These are phyloP conservation scores for Amazona ochrocephala DNA, from an alignment of 2,797 vertebrate genomes.

Conservation along the genomic window DNA sequence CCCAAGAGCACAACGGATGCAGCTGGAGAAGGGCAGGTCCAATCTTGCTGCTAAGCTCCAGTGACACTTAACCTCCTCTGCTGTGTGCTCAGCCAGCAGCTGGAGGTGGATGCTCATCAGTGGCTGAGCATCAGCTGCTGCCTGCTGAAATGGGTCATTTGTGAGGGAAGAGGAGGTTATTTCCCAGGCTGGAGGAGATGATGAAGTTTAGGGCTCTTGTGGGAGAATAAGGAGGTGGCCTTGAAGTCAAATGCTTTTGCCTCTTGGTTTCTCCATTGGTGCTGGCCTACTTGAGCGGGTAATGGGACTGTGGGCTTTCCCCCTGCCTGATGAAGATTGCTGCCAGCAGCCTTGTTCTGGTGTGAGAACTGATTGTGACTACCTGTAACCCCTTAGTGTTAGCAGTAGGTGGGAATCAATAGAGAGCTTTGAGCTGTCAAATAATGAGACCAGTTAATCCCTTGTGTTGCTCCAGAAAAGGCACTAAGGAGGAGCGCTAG, in stretches of 20 bases:
- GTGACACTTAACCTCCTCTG: constrained; percentile 52
- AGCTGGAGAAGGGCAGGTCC: constrained; percentile 76
- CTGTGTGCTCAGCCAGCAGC: constrained; percentile 17
- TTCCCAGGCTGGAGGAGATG: background rate
- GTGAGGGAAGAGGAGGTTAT: background rate
- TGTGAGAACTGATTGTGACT: background rate
- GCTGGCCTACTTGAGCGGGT: background rate
- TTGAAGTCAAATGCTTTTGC: background rate
- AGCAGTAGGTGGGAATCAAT: background rate
- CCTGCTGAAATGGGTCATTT: background rate
- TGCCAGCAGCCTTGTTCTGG: background rate
- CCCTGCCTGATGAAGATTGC: background rate
- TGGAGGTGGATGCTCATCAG: background rate
- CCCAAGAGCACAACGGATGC: constrained; percentile 72
- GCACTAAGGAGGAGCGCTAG: background rate
- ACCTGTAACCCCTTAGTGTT: background rate
- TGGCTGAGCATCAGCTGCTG: constrained; percentile 41
- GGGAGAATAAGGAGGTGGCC: background rate
- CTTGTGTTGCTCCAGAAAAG: background rate
- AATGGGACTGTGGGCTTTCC: background rate
- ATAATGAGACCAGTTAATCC: background rate
- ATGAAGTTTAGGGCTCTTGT: background rate
- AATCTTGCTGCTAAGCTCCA: constrained; percentile 52
- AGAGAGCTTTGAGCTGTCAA: constrained; percentile 13
- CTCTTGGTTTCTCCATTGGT: background rate